A percentile compares a stretch with the other conserved stretches of the same genome.
Evolutionary conservation across 2,113 vertebrate species (phyloP).

Genomic region (Hippoglossus stenolepis): DNA sequence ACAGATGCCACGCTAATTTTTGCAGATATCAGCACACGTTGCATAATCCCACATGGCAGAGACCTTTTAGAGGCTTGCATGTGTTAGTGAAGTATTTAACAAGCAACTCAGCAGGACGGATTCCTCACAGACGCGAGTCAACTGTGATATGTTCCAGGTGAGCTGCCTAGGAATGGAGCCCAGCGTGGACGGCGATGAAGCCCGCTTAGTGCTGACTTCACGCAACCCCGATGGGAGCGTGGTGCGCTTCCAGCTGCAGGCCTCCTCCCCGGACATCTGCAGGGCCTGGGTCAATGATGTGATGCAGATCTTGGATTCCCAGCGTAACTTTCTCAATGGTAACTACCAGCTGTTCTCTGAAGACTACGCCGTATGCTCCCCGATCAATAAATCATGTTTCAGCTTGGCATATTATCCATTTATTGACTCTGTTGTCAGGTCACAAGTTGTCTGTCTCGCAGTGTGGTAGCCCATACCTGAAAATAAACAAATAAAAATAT

Average conservation of each 20-base stretch:
- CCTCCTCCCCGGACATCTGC: constrained; percentile 81
- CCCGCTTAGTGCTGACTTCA: constrained; percentile 88
- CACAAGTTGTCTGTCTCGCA: background rate
- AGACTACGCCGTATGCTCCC: background rate
- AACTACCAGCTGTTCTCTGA: constrained; percentile 13
- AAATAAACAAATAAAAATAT: background rate
- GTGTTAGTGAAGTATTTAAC: constrained; percentile 53
- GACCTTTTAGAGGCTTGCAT: constrained; percentile 12
- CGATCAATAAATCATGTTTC: background rate
- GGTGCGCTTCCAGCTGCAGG: constrained; percentile 86
- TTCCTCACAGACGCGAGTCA: constrained; percentile 53
- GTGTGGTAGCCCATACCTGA: no score
- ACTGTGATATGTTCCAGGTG: constrained; percentile 82
- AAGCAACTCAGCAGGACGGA: constrained; percentile 31
- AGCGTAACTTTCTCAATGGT: constrained; percentile 95
- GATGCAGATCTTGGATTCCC: constrained; percentile 90
- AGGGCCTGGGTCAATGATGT: constrained; percentile 89
- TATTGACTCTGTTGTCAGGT: background rate
- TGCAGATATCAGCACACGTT: constrained; percentile 26
- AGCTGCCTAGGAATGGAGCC: constrained; percentile 91
- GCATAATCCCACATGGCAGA: constrained; percentile 45
- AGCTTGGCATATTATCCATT: background rate
- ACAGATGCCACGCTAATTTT: constrained; percentile 1
- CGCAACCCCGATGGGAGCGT: constrained; percentile 87
- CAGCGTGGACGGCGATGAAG: constrained; percentile 84